A percentile compares a stretch with the other conserved stretches of the same genome.
Conservation (phyloP, 2,888 invertebrate genomes). For the Alsophila aescularia region DNA sequence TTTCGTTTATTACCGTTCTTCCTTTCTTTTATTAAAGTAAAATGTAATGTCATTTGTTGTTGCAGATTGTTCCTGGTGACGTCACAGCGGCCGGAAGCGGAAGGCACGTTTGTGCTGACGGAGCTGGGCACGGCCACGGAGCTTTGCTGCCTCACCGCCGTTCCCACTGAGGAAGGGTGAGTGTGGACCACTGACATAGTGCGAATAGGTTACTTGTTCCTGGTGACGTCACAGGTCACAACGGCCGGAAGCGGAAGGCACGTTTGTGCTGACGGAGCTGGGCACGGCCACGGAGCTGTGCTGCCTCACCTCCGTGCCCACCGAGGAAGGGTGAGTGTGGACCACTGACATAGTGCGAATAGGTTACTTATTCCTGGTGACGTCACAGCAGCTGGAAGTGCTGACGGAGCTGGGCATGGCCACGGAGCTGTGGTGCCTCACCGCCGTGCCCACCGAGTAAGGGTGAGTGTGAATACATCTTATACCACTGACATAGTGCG, state of each 20-base stretch:
- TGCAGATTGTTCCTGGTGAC: constrained; percentile 89
- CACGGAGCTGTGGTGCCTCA: constrained; percentile 87
- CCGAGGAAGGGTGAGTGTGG: constrained; percentile 54
- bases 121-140: constrained; percentile 89
- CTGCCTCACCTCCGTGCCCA: constrained; percentile 85
- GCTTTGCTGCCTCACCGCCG: constrained; percentile 87
- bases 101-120: constrained; percentile 91
- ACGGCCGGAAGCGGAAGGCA: too few relatives aligned
- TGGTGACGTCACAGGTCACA: too few relatives aligned
- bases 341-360: too few relatives aligned
- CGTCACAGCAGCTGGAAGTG: constrained; percentile 84
- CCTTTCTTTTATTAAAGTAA: too few relatives aligned
- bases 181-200: too few relatives aligned
- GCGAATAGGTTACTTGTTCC: too few relatives aligned
- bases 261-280: constrained; percentile 89
- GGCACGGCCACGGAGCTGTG: constrained; percentile 88
- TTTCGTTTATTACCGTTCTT: too few relatives aligned
- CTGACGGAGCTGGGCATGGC: constrained; percentile 90
- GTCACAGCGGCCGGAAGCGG: constrained; percentile 82
- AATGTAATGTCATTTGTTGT: too few relatives aligned
- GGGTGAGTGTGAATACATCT: constrained; percentile 60
- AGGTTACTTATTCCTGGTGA: constrained; percentile 90
- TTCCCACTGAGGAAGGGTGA: constrained; percentile 61
- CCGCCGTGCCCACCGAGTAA: constrained; percentile 73
- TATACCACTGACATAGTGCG: too few relatives aligned